phyloP scores from a whole-genome alignment of 1,140 invertebrate species.

The Caenorhabditis remanei region DNA sequence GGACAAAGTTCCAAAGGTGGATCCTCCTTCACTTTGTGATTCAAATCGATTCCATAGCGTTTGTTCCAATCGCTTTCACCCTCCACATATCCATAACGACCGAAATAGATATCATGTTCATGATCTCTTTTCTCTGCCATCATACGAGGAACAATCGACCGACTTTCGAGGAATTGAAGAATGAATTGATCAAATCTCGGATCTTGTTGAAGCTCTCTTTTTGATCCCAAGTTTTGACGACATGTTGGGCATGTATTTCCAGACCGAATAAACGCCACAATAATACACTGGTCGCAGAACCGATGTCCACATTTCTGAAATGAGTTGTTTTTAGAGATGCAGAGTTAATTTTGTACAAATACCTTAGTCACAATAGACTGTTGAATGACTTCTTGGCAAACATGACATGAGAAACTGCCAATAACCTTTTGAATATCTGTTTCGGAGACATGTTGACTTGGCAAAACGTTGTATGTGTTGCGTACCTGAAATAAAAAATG shows the following conservation, averaged over 20 bases:
- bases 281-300: conserved; percentile 46
- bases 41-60: background rate
- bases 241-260: conserved; percentile 21
- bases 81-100: conserved; percentile 19
- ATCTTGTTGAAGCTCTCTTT: conserved; percentile 39
- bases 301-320: conserved; percentile 46
- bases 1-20: background rate
- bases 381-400: conserved; percentile 35
- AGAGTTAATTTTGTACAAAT: background rate
- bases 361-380: background rate
- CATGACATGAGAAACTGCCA: conserved; percentile 29
- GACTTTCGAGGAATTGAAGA: conserved; percentile 5
- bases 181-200: conserved; percentile 34
- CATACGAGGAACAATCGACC: background rate
- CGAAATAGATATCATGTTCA: conserved; percentile 32
- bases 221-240: conserved; percentile 39
- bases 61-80: conserved; percentile 33
- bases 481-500: background rate
- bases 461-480: conserved; percentile 3
- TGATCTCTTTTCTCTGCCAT: conserved; percentile 34
- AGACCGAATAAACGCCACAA: background rate
- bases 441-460: background rate
- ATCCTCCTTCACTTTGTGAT: background rate
- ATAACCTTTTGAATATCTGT: background rate
- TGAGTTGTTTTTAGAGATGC: background rate